Base-by-base conservation (phyloP, 2,797 vertebrate genomes). In the Smutsia gigantea region DNA sequence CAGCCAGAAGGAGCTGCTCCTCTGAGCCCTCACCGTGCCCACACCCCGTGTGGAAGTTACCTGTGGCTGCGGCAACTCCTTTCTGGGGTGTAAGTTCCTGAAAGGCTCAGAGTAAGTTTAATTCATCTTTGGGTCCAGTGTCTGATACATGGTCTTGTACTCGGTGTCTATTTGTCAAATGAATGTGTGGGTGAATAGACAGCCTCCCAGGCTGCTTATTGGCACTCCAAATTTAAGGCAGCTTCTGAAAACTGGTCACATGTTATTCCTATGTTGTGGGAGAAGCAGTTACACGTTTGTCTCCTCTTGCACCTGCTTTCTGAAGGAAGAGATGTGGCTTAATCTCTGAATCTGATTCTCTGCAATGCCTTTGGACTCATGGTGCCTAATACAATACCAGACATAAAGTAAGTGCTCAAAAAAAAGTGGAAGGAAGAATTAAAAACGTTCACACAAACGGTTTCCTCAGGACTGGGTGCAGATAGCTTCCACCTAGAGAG, bases 291-390 rank as follows among this genome's bases (percentile, higher is more conserved):
- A 19, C 3, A n/a, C 1, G 8, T 42, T 78, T n/a, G 23, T 59
- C 46, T 87, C 51, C 74, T 78, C 55, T 69, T 78, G 21, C 63
- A 79, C 57, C 61, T 64, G 46, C 34, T 75, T 72, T 69, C 21
- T 21, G 83, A 87, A 42, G 68, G 29, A 92, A 21, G 5, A 79
- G 49, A 75, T 27, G 29, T 1, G 31, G 31, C 42, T 95, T 92
- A 66, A 72, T 59, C 85, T 72, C 19, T 49, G 71, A 87, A 57
- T 55, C 27, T 81, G 68, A 92, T 57, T 90, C 83, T 96, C 14
- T 39, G 39, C 75, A 69, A 83, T 64, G 71, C 12, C 19, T 75
- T 34, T 90, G 83, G 89, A 51, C 90, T 87, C 81, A 71, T 5
- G 27, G 21, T 42, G 10, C 25, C 79, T 82, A 85, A 39, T 21